Evolutionary conservation across 2,113 vertebrate genomes (phyloP).

Genomic region (Oostethus manadensis): DNA sequence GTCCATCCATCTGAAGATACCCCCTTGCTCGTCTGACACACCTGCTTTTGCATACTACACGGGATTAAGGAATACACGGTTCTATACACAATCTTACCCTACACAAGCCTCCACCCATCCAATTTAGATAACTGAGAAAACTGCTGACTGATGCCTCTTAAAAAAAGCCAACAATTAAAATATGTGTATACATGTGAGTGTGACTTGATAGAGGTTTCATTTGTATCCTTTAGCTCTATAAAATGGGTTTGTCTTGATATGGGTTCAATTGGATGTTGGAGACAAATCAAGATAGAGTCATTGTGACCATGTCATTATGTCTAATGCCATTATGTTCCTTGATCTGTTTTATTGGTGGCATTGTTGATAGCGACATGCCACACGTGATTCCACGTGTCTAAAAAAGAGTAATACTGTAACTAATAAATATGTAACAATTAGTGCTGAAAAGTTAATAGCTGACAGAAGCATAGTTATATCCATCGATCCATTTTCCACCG

Average conservation of each 20-base stretch:
- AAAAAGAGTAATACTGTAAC: too few species aligned
- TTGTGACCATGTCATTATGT: slow-evolving; percentile 6
- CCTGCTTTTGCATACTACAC: slow-evolving; percentile 52
- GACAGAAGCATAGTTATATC: too few species aligned
- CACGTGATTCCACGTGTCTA: too few species aligned
- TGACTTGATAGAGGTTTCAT: slow-evolving; percentile 21
- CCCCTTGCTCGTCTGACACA: slow-evolving; percentile 44
- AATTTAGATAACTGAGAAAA: slow-evolving; percentile 31
- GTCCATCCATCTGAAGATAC: slow-evolving; percentile 53
- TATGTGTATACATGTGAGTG: slow-evolving; percentile 19
- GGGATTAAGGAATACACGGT: slow-evolving; percentile 41
- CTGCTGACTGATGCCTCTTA: slow-evolving; percentile 44
- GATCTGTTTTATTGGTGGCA: not conserved
- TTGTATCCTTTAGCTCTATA: slow-evolving; percentile 5
- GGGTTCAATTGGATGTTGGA: slow-evolving; percentile 5
- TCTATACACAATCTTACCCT: slow-evolving; percentile 25
- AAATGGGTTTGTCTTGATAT: slow-evolving; percentile 3
- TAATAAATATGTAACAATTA: too few species aligned
- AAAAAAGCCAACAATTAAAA: slow-evolving; percentile 25
- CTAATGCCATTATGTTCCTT: not conserved
- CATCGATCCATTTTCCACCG: too few species aligned
- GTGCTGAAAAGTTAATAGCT: too few species aligned
- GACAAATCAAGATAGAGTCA: slow-evolving; percentile 7
- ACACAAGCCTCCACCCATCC: slow-evolving; percentile 43
- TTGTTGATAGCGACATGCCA: too few species aligned